Base-by-base conservation (phyloP, 2,797 vertebrate species). In the Sparidentex hasta region DNA sequence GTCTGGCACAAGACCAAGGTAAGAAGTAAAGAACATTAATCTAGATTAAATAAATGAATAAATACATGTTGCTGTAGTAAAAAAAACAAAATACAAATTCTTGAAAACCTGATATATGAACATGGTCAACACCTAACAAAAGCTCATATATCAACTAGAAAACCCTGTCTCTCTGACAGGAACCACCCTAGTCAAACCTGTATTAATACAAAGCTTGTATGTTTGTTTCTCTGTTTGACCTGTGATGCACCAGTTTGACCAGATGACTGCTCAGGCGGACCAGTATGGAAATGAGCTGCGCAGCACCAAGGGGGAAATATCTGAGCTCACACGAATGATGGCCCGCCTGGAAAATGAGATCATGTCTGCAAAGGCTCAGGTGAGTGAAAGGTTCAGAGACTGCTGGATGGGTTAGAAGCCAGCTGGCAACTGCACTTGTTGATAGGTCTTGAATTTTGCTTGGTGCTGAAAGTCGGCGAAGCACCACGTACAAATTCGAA, bases 1-100 rank as follows among this genome's bases (percentile, higher is more conserved):
- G 81, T 83, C 4, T 98, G 95, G 95, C 94, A 97, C 90, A 96
- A 96, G 74, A 95, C 20, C 66, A 98, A 98, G 96, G 97, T 98
- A 93, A 52, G 2, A 52, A 41, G 7, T 23, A 23, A 46, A 64
- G 65, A 4, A 27, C 0, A 54, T 23, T 1, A 21, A 17, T 29
- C 25, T 20, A 11, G n/a, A 11, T 56, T 38, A 9, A 16, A 16
- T 9, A 50, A 41, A 11, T 21, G 3, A 65, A 65, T 27, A 38
- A 46, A 20, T 21, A 51, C 11, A 59, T 23, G 9, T 6, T 0
- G 0, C 17, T 58, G 16, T 9, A 6, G 33, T 33, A 6, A n/a
- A n/a, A n/a, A n/a, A n/a, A n/a, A n/a, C n/a, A n/a, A n/a, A n/a
- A n/a, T n/a, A n/a, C n/a, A n/a, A n/a, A 33, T 33, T 7, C 29